phyloP scores from a whole-genome alignment of 2,888 invertebrate genomes.

The Cetonia aurata region DNA sequence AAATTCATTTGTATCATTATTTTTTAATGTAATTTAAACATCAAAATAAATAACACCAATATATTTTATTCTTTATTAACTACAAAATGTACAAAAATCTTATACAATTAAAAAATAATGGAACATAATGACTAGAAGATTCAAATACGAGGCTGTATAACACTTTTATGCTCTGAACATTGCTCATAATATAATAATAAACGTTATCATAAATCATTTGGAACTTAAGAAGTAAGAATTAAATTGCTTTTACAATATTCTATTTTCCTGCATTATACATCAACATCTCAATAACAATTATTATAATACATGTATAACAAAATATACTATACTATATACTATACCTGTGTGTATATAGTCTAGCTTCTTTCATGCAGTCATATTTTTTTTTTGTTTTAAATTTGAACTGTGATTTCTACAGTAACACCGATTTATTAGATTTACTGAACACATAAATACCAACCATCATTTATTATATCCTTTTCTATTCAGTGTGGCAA shows the following conservation, averaged over 20 bases:
- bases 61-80: constrained; percentile 7
- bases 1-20: no score
- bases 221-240: not conserved
- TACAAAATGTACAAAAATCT: constrained; percentile 20
- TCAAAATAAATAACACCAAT: no score
- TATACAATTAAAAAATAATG: constrained; percentile 7
- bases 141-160: not conserved
- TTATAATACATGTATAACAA: constrained; percentile 27
- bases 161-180: not conserved
- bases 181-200: not conserved
- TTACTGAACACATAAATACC: not conserved
- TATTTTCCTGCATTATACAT: not conserved
- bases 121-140: constrained; percentile 28
- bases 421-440: constrained; percentile 12
- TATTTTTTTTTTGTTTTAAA: not conserved
- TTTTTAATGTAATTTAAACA: no score
- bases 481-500: no score
- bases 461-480: not conserved
- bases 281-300: constrained; percentile 21
- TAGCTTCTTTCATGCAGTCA: constrained; percentile 20
- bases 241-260: not conserved
- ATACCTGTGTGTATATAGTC: not conserved
- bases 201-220: not conserved
- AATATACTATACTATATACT: constrained; percentile 34
- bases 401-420: constrained; percentile 36